These are phyloP conservation scores for Zoanthus sansibaricus DNA, from an alignment of 92 coral and sea anemone genomes.

Conservation along the genomic window DNA sequence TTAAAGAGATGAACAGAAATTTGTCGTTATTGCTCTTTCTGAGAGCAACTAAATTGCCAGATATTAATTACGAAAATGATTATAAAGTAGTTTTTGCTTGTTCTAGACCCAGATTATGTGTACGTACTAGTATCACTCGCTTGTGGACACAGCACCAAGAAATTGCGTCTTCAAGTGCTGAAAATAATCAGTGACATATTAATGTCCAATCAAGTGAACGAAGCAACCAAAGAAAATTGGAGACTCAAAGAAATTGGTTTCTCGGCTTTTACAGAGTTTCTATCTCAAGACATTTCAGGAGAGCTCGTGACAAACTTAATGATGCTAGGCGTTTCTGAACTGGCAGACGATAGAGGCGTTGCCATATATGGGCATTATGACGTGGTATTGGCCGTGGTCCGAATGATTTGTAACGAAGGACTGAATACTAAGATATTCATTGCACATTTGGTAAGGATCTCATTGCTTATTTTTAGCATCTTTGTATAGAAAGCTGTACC, in stretches of 20 bases:
- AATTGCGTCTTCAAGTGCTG: conserved; percentile 74
- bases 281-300: conserved; percentile 69
- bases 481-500: background rate
- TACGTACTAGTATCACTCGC: conserved; percentile 77
- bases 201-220: conserved; percentile 76
- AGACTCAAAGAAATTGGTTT: conserved; percentile 76
- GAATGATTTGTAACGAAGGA: conserved; percentile 69
- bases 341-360: conserved; percentile 77
- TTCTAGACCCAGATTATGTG: conserved; percentile 76
- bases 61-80: no score
- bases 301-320: conserved; percentile 71
- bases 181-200: conserved; percentile 75
- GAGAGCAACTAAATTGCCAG: no score
- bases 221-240: conserved; percentile 77
- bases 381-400: conserved; percentile 88
- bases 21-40: no score
- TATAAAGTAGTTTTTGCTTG: background rate
- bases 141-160: conserved; percentile 63
- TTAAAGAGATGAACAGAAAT: no score
- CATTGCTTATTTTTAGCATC: background rate
- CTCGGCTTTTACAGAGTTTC: conserved; percentile 75
- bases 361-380: conserved; percentile 87
- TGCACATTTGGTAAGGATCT: conserved; percentile 69
- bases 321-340: conserved; percentile 74
- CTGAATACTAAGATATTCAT: conserved; percentile 71